These are phyloP conservation scores for Conistra vaccinii DNA, from an alignment of 2,888 invertebrate species.

Conservation along the genomic window DNA sequence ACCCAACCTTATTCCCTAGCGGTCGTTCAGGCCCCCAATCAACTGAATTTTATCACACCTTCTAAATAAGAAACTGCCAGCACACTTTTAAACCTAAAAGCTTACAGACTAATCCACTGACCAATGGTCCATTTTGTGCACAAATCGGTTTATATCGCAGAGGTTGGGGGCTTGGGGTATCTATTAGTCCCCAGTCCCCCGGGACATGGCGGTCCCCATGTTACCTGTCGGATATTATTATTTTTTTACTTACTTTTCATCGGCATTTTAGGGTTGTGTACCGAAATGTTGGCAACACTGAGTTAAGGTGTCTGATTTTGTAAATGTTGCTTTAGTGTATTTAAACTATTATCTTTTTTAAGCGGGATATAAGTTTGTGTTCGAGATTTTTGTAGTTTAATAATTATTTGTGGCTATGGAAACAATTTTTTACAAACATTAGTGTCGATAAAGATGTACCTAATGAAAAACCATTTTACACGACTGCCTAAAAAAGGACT, in stretches of 20 bases:
- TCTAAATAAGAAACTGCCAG: constrained; percentile 37
- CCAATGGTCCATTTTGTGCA: constrained; percentile 65
- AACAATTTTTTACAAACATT: background rate
- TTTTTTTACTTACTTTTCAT: constrained; percentile 63
- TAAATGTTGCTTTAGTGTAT: constrained; percentile 4
- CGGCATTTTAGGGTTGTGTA: constrained; percentile 52
- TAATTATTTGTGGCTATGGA: background rate
- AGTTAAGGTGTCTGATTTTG: constrained; percentile 11
- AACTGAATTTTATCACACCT: constrained; percentile 23
- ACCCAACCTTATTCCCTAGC: constrained; percentile 5
- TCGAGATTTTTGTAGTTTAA: background rate
- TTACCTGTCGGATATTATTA: constrained; percentile 66
- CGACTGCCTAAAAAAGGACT: background rate
- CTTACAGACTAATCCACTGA: constrained; percentile 66
- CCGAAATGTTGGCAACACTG: background rate
- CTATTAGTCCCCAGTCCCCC: constrained; percentile 61
- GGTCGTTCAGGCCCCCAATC: background rate
- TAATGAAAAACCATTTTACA: background rate
- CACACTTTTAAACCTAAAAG: constrained; percentile 60
- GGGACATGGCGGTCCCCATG: constrained; percentile 49
- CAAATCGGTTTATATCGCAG: constrained; percentile 61
- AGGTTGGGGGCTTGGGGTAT: constrained; percentile 42
- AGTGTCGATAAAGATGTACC: background rate
- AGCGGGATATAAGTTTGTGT: background rate
- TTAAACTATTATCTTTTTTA: background rate